phyloP scores from a whole-genome alignment of 2,888 invertebrate species.

The Scaptomyza flava region DNA sequence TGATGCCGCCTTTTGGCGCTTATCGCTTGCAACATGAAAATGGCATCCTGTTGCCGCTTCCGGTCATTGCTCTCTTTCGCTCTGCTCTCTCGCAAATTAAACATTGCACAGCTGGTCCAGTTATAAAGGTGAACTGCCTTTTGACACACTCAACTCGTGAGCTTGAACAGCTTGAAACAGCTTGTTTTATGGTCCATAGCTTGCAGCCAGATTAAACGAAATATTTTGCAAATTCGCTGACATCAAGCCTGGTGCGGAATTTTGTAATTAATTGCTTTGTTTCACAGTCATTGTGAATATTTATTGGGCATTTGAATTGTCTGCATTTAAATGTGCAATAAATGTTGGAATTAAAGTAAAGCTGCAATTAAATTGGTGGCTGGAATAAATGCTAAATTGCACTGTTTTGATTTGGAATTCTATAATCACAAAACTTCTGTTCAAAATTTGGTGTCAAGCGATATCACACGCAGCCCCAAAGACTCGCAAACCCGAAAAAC shows the following conservation, averaged over 20 bases:
- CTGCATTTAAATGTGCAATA: neutral
- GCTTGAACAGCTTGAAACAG: neutral
- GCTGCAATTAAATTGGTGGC: neutral
- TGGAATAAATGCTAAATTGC: neutral
- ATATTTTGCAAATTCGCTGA: neutral
- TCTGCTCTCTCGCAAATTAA: constrained; percentile 4
- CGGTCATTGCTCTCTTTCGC: constrained; percentile 44
- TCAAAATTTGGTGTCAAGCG: constrained; percentile 5
- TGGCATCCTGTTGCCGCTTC: constrained; percentile 68
- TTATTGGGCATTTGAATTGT: constrained; percentile 35
- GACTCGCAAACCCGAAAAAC: too few relatives aligned
- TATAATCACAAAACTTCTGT: neutral
- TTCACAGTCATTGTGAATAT: constrained; percentile 16
- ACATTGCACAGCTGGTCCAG: constrained; percentile 45
- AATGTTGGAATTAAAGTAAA: neutral
- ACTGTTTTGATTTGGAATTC: constrained; percentile 38
- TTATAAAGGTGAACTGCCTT: neutral
- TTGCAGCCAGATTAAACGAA: neutral
- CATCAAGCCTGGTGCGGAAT: neutral
- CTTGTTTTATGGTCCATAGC: constrained; percentile 3
- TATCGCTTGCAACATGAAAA: constrained; percentile 58
- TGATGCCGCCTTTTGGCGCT: constrained; percentile 41
- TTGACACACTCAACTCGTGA: constrained; percentile 33
- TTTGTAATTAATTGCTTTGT: constrained; percentile 49
- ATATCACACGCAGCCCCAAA: constrained; percentile 29